Base-by-base conservation (phyloP, 2,888 invertebrate genomes). In the Pemphredon lugubris region DNA sequence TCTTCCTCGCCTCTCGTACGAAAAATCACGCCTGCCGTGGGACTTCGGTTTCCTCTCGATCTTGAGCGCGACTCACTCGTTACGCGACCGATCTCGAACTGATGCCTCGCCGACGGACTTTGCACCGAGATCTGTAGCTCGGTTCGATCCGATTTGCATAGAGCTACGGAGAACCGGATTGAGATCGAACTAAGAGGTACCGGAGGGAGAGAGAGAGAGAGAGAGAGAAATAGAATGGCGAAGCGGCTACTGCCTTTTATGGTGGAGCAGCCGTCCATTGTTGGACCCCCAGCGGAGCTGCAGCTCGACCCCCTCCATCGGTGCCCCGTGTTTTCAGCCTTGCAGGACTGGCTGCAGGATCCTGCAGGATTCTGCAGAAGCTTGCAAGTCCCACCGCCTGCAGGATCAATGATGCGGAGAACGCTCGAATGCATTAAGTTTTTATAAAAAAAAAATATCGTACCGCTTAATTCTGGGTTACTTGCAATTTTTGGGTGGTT, bases 221-320 rank as follows among this genome's bases (percentile, higher is more conserved):
- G 53, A 57, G 57, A 60, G 68, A 65, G 53, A 59, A 44, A 34
- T 18, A 50, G 48, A 48, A 57, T 50, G 59, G 30, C 40, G 39
- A 78, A 67, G 55, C 69, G 47, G 73, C 23, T 37, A 61, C 55
- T 39, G 61, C 61, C 81, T 83, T 84, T 79, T 79, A 80, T 80
- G 77, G 67, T 75, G 67, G 73, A 83, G 63, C 74, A 73, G 65
- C 73, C 81, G 76, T 75, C 82, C 82, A 86, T 88, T 88, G 89
- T 88, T 78, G 77, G 84, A 84, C 88, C 89, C 89, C 89, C 89
- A 85, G 86, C 88, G 70, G 82, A 86, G 87, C 78, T 81, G 66
- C 75, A 83, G 81, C 82, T 75, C 79, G 23, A 61, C 73, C 79
- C 81, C 84, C 73, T 78, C 79, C 71, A 72, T n/a, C 45, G 54